These are phyloP conservation scores for Helicoverpa assulta DNA, from an alignment of 2,888 invertebrate species.

Conservation along the genomic window DNA sequence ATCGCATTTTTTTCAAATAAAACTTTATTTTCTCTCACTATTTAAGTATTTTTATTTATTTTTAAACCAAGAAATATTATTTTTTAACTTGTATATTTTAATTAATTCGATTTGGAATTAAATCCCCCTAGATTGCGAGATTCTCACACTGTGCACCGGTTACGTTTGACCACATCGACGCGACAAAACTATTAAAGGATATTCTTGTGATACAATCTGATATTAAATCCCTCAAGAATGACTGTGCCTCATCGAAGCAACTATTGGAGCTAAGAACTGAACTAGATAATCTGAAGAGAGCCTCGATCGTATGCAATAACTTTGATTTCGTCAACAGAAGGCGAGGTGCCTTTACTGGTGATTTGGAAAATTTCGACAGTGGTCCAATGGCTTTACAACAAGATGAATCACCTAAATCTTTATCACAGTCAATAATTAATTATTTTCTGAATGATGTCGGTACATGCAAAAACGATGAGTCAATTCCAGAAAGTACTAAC, in stretches of 20 bases:
- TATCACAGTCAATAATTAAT: constrained; percentile 1
- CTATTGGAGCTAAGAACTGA: constrained; percentile 1
- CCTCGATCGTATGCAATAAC: constrained; percentile 8
- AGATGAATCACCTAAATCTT: constrained; percentile 4
- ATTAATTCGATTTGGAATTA: too few species aligned
- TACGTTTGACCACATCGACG: constrained; percentile 10
- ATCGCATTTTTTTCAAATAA: too few species aligned
- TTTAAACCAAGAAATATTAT: too few species aligned
- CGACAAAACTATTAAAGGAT: constrained; percentile 9
- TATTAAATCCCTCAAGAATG: constrained; percentile 8
- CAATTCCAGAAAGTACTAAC: constrained; percentile 6
- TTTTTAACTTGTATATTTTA: too few species aligned
- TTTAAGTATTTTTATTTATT: too few species aligned
- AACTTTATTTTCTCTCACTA: too few species aligned
- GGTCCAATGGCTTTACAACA: constrained; percentile 16
- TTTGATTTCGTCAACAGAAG: constrained; percentile 19
- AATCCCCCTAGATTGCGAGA: too few species aligned
- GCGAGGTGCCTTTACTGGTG: constrained; percentile 10
- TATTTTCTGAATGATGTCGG: constrained; percentile 21
- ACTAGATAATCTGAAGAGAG: constrained; percentile 8
- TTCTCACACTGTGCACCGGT: too few species aligned
- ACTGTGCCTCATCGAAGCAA: constrained; percentile 5
- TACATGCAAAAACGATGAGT: constrained; percentile 9
- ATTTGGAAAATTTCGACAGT: constrained; percentile 3
- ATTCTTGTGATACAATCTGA: constrained; percentile 7